phyloP scores from a whole-genome alignment of 2,888 invertebrate genomes.

The Pedicia rivosa region DNA sequence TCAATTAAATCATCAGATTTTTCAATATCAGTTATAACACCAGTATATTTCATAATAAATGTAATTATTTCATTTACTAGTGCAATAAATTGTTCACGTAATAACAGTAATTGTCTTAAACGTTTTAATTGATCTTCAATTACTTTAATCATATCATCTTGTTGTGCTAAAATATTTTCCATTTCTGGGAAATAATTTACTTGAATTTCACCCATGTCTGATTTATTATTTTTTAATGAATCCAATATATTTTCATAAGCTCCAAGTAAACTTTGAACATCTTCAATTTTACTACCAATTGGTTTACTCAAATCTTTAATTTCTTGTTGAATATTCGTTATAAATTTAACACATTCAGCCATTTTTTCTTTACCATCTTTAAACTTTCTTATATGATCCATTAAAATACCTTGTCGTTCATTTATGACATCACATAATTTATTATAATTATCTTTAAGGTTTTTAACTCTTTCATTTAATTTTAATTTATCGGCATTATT shows the following conservation, averaged over 20 bases:
- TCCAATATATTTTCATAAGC: slow-evolving; percentile 63
- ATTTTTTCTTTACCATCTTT: slow-evolving; percentile 66
- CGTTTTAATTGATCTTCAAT: slow-evolving; percentile 76
- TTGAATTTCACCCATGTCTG: slow-evolving; percentile 61
- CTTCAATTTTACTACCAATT: slow-evolving; percentile 73
- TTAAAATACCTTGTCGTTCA: slow-evolving; percentile 55
- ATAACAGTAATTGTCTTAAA: slow-evolving; percentile 56
- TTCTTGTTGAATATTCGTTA: slow-evolving; percentile 68
- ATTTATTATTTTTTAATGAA: slow-evolving; percentile 62
- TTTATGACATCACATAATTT: slow-evolving; percentile 58
- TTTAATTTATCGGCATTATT: slow-evolving; percentile 74
- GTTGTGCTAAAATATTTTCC: slow-evolving; percentile 59
- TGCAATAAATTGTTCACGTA: slow-evolving; percentile 79
- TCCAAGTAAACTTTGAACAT: slow-evolving; percentile 67
- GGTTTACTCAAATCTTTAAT: slow-evolving; percentile 71
- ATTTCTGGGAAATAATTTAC: slow-evolving; percentile 62
- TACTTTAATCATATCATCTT: slow-evolving; percentile 70
- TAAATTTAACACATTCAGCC: slow-evolving; percentile 62
- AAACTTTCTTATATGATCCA: slow-evolving; percentile 64
- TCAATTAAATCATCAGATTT: slow-evolving; percentile 65
- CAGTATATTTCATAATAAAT: slow-evolving; percentile 75
- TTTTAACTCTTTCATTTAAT: slow-evolving; percentile 63
- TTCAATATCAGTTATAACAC: slow-evolving; percentile 71
- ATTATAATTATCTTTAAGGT: slow-evolving; percentile 60
- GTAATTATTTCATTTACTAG: slow-evolving; percentile 75